These are phyloP conservation scores for Alloscopus bannaensis DNA, from an alignment of 2,888 invertebrate species.

Conservation along the genomic window DNA sequence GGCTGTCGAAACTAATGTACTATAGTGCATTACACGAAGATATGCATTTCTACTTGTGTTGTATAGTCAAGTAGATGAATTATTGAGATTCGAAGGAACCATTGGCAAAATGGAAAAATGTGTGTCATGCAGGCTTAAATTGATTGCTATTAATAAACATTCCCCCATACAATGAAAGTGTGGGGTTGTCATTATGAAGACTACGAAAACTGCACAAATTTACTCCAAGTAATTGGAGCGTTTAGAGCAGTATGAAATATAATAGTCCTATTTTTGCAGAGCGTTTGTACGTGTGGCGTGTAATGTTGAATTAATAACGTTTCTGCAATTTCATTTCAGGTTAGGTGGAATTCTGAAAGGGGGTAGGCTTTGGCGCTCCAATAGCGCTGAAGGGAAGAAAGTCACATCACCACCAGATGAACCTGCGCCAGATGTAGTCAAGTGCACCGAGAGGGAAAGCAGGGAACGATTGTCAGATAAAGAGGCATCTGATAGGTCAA, in stretches of 20 bases:
- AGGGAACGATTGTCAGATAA: constrained; percentile 69
- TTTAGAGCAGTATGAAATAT: neutral
- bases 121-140: too few species aligned
- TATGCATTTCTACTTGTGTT: too few species aligned
- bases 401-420: constrained; percentile 71
- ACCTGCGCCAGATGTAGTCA: constrained; percentile 72
- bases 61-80: too few species aligned
- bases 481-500: constrained; percentile 53
- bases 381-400: constrained; percentile 72
- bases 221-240: neutral
- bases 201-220: neutral
- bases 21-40: too few species aligned
- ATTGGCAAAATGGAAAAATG: too few species aligned
- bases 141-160: neutral
- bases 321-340: too few species aligned
- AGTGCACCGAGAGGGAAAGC: constrained; percentile 72
- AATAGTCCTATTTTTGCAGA: neutral
- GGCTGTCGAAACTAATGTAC: too few species aligned
- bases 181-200: neutral
- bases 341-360: constrained; percentile 85
- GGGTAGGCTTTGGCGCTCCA: constrained; percentile 82
- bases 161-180: neutral
- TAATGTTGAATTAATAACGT: too few species aligned
- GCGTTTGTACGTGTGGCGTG: neutral
- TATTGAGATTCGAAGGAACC: too few species aligned